phyloP scores from a whole-genome alignment of 2,888 invertebrate species.

The Chromoteleia sp. region DNA sequence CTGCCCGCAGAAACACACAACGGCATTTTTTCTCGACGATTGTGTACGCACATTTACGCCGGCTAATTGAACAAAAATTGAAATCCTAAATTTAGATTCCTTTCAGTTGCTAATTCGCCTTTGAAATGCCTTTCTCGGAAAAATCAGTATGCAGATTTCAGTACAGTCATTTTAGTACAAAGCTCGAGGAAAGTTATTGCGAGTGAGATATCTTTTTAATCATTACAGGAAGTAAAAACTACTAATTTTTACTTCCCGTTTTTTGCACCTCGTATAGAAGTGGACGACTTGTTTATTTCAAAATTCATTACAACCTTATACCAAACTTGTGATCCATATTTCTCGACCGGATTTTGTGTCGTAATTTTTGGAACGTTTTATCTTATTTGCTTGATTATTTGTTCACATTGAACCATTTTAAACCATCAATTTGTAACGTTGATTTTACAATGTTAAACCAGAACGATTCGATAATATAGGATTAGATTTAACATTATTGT shows the following conservation, averaged over 20 bases:
- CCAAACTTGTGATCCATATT: too few species aligned
- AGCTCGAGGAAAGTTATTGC: conserved; percentile 24
- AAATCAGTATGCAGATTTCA: conserved; percentile 31
- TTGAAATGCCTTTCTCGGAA: conserved; percentile 28
- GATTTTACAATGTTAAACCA: too few species aligned
- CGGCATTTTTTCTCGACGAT: conserved; percentile 11
- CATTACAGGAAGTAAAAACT: neutral
- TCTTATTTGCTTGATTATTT: too few species aligned
- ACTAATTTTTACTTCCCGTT: conserved; percentile 8
- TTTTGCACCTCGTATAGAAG: too few species aligned
- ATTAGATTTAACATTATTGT: too few species aligned
- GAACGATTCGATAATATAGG: too few species aligned
- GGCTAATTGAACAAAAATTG: conserved; percentile 40
- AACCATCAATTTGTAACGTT: too few species aligned
- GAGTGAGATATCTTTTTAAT: conserved; percentile 44
- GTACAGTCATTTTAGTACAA: conserved; percentile 9
- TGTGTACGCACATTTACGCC: conserved; percentile 7
- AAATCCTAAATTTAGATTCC: conserved; percentile 45
- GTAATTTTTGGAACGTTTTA: too few species aligned
- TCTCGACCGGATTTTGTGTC: too few species aligned
- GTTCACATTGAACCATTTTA: too few species aligned
- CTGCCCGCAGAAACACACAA: neutral
- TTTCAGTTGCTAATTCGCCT: conserved; percentile 23
- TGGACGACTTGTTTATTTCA: too few species aligned
- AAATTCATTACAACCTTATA: too few species aligned